Evolutionary conservation across 2,113 vertebrate genomes (phyloP).

Genomic region (Pao palembangensis): DNA sequence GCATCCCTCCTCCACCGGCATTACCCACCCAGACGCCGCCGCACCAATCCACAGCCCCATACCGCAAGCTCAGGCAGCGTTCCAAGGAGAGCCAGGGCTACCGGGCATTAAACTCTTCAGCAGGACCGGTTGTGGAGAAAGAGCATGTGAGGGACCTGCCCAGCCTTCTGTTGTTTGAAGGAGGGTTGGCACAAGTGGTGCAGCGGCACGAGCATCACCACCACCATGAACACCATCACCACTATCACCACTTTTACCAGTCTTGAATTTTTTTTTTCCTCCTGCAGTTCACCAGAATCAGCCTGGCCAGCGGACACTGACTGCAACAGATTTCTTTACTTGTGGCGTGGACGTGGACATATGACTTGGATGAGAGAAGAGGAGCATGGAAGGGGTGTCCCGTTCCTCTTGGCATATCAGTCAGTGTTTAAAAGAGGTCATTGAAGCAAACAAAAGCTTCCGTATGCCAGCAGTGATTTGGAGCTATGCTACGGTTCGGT

Average conservation of each 20-base stretch:
- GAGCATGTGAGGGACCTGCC: constrained; percentile 88
- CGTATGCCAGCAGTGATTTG: constrained; percentile 23
- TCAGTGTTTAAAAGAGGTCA: constrained; percentile 48
- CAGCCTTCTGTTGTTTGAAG: constrained; percentile 83
- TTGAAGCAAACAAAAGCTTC: constrained; percentile 22
- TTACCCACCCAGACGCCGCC: constrained; percentile 77
- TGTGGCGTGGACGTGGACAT: too few relatives aligned
- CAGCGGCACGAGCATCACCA: constrained; percentile 98
- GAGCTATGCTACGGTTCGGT: constrained; percentile 14
- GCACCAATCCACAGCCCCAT: constrained; percentile 81
- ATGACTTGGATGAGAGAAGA: background rate
- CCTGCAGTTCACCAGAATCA: constrained; percentile 70
- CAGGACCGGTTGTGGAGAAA: constrained; percentile 81
- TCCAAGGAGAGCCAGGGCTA: constrained; percentile 85
- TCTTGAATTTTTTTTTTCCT: constrained; percentile 80
- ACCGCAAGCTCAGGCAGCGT: constrained; percentile 92
- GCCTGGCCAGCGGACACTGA: constrained; percentile 13
- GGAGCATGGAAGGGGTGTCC: constrained; percentile 6
- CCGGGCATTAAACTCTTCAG: constrained; percentile 76
- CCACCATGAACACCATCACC: constrained; percentile 98
- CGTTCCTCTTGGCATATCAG: constrained; percentile 10
- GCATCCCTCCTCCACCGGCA: constrained; percentile 70
- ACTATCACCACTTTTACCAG: constrained; percentile 99
- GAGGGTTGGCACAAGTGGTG: constrained; percentile 86
- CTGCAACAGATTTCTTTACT: too few relatives aligned